Conservation (phyloP, 2,888 invertebrate species). For the Exocentrus adspersus region DNA sequence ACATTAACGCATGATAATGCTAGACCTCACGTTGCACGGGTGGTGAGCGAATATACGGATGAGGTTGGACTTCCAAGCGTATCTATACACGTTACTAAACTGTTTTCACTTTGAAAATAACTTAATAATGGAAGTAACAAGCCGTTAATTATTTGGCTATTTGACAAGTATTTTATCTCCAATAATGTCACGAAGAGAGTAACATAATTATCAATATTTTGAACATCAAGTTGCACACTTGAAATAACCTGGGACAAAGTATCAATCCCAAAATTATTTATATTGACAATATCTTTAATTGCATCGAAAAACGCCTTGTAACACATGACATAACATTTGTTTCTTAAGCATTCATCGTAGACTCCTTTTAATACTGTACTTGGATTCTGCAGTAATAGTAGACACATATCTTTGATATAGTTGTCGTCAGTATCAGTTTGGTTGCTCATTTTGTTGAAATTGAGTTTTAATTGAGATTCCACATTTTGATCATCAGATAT, state of each 20-base stretch:
- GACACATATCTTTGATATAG: conserved; percentile 48
- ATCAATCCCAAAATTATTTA: conserved; percentile 49
- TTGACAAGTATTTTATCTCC: conserved; percentile 44
- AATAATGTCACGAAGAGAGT: conserved; percentile 50
- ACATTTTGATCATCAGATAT: conserved; percentile 43
- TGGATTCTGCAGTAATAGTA: conserved; percentile 57
- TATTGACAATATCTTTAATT: conserved; percentile 45
- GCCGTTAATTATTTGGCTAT: conserved; percentile 35
- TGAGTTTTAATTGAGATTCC: conserved; percentile 42
- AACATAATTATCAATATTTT: conserved; percentile 49
- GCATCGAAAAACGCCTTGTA: conserved; percentile 43
- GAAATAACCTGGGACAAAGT: conserved; percentile 44
- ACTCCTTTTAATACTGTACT: conserved; percentile 47
- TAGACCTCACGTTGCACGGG: no score
- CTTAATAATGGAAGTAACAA: conserved; percentile 38
- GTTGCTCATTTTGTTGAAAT: conserved; percentile 53
- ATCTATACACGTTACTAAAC: no score
- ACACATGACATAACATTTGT: conserved; percentile 43
- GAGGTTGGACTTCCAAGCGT: no score
- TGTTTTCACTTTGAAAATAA: conserved; percentile 15
- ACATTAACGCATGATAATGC: no score
- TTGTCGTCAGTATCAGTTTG: conserved; percentile 33
- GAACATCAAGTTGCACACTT: conserved; percentile 37
- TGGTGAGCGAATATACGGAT: no score
- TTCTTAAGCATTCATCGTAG: conserved; percentile 54